phyloP scores from a whole-genome alignment of 2,888 invertebrate species.

The Graphium colonna region DNA sequence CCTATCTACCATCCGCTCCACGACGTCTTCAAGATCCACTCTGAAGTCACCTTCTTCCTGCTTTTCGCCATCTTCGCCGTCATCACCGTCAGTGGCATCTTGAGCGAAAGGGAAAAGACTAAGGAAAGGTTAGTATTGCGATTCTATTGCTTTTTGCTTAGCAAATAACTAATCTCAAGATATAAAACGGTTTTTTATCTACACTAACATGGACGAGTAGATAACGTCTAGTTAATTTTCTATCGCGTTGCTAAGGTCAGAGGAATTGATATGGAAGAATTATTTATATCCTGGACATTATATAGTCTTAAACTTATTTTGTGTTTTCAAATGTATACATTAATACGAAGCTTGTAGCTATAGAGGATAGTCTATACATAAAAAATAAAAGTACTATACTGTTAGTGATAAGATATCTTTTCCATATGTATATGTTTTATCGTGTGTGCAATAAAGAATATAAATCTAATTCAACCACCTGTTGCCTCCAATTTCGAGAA shows the following conservation, averaged over 20 bases:
- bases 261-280: background rate
- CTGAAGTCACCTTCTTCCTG: conserved; percentile 85
- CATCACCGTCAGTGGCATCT: conserved; percentile 81
- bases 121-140: conserved; percentile 43
- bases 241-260: background rate
- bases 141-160: background rate
- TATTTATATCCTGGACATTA: background rate
- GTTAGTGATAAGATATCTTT: too few species aligned
- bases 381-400: too few species aligned
- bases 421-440: too few species aligned
- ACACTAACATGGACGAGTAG: too few species aligned
- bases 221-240: background rate
- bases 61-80: conserved; percentile 81
- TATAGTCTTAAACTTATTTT: background rate
- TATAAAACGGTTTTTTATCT: background rate
- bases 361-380: too few species aligned
- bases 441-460: too few species aligned
- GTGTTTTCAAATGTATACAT: background rate
- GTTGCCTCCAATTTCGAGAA: too few species aligned
- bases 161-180: background rate
- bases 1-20: conserved; percentile 89
- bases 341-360: too few species aligned
- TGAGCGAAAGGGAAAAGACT: conserved; percentile 56
- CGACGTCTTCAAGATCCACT: conserved; percentile 83
- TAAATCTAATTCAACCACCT: too few species aligned